Conservation (phyloP, 2,888 invertebrate genomes). For the Sphecodes monilicornis region DNA sequence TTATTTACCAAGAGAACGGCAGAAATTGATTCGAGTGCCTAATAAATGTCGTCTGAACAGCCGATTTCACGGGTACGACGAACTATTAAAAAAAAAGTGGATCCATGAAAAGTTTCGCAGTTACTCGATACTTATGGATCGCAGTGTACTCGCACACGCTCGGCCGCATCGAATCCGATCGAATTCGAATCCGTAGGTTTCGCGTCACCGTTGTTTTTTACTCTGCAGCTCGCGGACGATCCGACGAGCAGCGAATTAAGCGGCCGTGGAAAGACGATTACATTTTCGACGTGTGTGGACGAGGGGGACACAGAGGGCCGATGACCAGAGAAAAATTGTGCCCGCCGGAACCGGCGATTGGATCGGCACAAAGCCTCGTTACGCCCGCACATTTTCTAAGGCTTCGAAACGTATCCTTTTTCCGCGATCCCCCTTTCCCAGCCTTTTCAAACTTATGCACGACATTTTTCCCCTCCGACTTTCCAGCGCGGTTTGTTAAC, state of each 20-base stretch:
- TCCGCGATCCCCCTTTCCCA: background rate
- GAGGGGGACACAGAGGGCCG: background rate
- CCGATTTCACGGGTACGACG: background rate
- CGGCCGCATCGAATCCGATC: constrained; percentile 57
- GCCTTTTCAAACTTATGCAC: constrained; percentile 21
- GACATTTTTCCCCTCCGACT: background rate
- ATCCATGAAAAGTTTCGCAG: background rate
- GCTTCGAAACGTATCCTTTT: constrained; percentile 34
- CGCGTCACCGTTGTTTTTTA: constrained; percentile 31
- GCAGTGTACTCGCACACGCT: constrained; percentile 2
- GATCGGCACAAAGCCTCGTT: constrained; percentile 62
- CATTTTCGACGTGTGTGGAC: constrained; percentile 51
- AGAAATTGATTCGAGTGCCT: too few relatives aligned
- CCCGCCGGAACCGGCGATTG: constrained; percentile 43
- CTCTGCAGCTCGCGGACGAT: background rate
- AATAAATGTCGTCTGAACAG: background rate
- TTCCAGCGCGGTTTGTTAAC: background rate
- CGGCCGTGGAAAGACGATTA: constrained; percentile 60
- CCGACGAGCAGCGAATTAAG: constrained; percentile 55
- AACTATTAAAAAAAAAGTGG: background rate
- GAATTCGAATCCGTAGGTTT: constrained; percentile 57
- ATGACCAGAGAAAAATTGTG: constrained; percentile 50
- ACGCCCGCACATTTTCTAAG: constrained; percentile 52
- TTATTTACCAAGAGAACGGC: too few relatives aligned
- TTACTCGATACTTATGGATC: background rate